Evolutionary conservation across 2,888 invertebrate genomes (phyloP).

Genomic region (Calephelis perditalis): DNA sequence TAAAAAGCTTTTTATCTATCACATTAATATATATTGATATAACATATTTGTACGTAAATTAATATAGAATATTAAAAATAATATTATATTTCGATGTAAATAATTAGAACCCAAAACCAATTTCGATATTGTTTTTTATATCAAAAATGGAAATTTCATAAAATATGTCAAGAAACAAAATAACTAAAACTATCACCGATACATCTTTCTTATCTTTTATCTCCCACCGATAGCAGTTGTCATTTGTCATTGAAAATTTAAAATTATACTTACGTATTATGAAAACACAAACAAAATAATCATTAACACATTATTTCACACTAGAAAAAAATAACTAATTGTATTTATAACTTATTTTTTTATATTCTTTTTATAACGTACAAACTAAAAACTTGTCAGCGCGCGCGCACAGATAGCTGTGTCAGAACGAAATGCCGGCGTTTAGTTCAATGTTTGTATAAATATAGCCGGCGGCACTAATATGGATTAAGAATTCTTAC

Average conservation of each 20-base stretch:
- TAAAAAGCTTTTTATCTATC: no score
- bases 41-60: no score
- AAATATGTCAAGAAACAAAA: no score
- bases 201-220: neutral
- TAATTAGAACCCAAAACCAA: no score
- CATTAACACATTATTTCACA: constrained; percentile 6
- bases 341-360: neutral
- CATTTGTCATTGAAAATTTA: neutral
- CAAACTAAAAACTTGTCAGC: neutral
- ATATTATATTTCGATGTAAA: no score
- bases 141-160: no score
- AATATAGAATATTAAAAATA: no score
- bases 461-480: constrained; percentile 1
- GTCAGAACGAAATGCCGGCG: neutral
- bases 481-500: neutral
- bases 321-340: neutral
- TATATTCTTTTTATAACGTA: neutral
- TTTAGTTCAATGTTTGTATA: constrained; percentile 1
- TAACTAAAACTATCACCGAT: neutral
- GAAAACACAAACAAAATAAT: constrained; percentile 1
- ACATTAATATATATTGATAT: no score
- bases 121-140: no score
- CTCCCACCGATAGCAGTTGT: neutral
- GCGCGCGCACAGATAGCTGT: constrained; percentile 4
- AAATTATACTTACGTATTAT: neutral